Evolutionary conservation across 2,888 invertebrate species (phyloP).

Genomic region (Euplagia quadripunctaria): DNA sequence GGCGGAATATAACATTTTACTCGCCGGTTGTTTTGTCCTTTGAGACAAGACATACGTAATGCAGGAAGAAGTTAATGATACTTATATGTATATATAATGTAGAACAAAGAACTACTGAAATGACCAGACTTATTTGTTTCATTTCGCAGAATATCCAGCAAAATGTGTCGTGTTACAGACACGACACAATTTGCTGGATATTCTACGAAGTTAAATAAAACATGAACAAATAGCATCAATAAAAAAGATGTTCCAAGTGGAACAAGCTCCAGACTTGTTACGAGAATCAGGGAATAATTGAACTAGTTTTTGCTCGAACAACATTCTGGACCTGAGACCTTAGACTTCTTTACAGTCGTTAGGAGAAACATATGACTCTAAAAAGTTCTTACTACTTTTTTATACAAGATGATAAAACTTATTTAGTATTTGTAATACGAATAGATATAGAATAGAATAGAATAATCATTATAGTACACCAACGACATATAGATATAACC

Average conservation of each 20-base stretch:
- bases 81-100: neutral
- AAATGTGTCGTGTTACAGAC: constrained; percentile 38
- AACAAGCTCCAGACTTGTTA: constrained; percentile 42
- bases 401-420: neutral
- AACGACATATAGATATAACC: no score
- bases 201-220: constrained; percentile 43
- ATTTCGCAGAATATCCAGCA: constrained; percentile 22
- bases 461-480: no score
- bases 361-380: constrained; percentile 11
- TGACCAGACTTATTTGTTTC: constrained; percentile 22
- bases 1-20: neutral
- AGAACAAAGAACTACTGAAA: neutral
- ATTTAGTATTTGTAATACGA: neutral
- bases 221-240: constrained; percentile 36
- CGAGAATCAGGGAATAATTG: constrained; percentile 49
- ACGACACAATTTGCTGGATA: no score
- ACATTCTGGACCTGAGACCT: constrained; percentile 32
- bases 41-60: neutral
- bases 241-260: constrained; percentile 42
- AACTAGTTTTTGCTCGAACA: constrained; percentile 47
- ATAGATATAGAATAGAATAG: no score
- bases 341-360: constrained; percentile 19
- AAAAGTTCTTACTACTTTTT: neutral
- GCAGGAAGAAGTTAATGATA: neutral
- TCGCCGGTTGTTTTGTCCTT: neutral